Percentiles rank a stretch among this genome's conserved stretches.
Evolutionary conservation across 2,888 invertebrate species (phyloP).

Genomic region (Physocephala rufipes): DNA sequence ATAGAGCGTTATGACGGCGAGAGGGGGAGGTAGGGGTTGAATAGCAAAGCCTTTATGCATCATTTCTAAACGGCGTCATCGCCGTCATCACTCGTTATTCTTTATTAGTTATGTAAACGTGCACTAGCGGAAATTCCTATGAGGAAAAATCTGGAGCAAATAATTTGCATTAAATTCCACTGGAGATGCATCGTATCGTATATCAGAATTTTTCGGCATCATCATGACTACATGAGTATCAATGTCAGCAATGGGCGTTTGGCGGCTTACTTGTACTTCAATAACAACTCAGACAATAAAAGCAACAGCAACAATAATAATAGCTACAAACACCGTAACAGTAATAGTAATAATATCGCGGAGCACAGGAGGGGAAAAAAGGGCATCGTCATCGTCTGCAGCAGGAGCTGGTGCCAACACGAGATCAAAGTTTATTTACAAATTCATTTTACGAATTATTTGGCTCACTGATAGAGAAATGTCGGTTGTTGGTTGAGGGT

Average conservation of each 20-base stretch:
- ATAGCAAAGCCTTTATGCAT: too few relatives aligned
- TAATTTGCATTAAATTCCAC: slow-evolving; percentile 32
- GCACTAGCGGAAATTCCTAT: slow-evolving; percentile 15
- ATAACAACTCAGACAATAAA: not conserved
- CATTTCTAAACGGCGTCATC: too few relatives aligned
- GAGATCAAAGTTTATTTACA: slow-evolving; percentile 41
- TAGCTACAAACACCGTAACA: not conserved
- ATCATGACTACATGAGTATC: not conserved
- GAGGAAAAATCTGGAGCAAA: slow-evolving; percentile 37
- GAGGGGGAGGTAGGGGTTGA: too few relatives aligned
- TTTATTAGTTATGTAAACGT: slow-evolving; percentile 14
- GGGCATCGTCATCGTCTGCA: not conserved
- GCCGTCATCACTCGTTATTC: not conserved
- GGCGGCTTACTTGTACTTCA: not conserved
- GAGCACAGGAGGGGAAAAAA: too few relatives aligned
- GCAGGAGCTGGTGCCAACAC: slow-evolving; percentile 30
- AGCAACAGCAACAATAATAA: too few relatives aligned
- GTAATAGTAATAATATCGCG: too few relatives aligned
- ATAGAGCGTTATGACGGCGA: too few relatives aligned
- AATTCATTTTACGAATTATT: slow-evolving; percentile 37
- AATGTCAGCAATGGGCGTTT: not conserved
- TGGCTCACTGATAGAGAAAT: not conserved
- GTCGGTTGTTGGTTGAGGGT: not conserved
- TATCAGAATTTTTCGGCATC: not conserved
- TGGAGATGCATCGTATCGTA: not conserved